Base-by-base conservation (phyloP, 2,888 invertebrate genomes). In the Cephalotes varians region DNA sequence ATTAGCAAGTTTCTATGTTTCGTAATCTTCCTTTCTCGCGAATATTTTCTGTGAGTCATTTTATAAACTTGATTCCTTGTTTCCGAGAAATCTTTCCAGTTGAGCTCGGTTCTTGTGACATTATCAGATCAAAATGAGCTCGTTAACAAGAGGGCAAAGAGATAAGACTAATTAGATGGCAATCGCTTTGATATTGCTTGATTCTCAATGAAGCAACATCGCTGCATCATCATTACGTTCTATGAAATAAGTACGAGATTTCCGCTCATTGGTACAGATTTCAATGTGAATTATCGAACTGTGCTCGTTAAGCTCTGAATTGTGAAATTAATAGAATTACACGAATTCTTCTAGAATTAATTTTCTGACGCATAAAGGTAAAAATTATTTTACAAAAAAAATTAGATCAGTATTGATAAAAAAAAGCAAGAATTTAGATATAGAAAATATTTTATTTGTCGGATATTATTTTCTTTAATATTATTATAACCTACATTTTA, bases 121-220 rank as follows among this genome's bases (percentile, higher is more conserved):
- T 54, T 54, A 40, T 77, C 40, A 31, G 67, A 65, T 64, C 31
- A 40, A 21, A 54, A 56, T 28, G 6, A 3, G n/a, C 40, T 54
- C 10, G n/a, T 47, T 76, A 58, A 71, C 28, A 28, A 80, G 34
- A 25, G 49, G 40, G n/a, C 25, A 62, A 40, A 62, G 21, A 67
- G 12, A 28, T 47, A 67, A 49, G 77, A 82, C 44, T 62, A 82
- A 82, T 82, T 88, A 87, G n/a, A 40, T 9, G 28, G 40, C 47
- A 60, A 86, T 80, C 83, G 76, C 51, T 62, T 31, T 40, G 44
- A 71, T 64, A 64, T 25, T 40, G 37, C 37, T 60, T 34, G 82
- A 81, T 81, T 76, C 40, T 58, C 56, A 73, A 76, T 83, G 72
- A 31, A 47, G 82, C 64, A 84, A 83, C 44, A 4, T 47, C 25